These are phyloP conservation scores for Cebus imitator DNA, from an alignment of 2,113 vertebrate species.

Conservation along the genomic window DNA sequence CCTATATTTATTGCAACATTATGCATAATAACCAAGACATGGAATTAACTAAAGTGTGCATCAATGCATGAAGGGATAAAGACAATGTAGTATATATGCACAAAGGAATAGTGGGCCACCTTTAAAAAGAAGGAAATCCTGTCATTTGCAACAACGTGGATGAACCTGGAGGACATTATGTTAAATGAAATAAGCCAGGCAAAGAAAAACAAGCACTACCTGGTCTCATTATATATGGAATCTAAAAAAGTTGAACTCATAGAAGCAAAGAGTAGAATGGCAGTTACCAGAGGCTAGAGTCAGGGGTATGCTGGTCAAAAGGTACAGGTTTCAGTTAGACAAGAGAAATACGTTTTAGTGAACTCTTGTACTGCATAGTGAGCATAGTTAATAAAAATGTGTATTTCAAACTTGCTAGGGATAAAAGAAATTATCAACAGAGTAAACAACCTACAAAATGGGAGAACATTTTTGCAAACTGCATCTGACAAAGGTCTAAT, in stretches of 20 bases:
- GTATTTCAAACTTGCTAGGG: not conserved
- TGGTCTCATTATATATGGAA: not conserved
- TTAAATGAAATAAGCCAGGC: not conserved
- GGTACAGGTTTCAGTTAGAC: not conserved
- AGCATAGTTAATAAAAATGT: not conserved
- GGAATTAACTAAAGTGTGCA: not conserved
- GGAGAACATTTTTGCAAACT: too few species aligned
- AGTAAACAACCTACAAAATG: too few species aligned
- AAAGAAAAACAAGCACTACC: not conserved
- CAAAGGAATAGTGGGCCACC: not conserved
- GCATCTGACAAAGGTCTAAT: too few species aligned
- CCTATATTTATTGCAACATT: not conserved
- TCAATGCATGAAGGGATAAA: not conserved
- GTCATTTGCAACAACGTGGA: not conserved
- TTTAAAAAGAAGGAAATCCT: not conserved
- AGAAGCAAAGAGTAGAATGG: not conserved
- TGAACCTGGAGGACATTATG: not conserved
- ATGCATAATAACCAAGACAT: not conserved
- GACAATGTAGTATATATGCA: not conserved
- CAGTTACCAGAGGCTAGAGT: not conserved
- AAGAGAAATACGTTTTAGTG: not conserved
- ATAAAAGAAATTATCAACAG: not conserved
- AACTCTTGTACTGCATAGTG: not conserved
- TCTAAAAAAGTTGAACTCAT: not conserved
- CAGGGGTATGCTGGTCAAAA: not conserved